phyloP scores from a whole-genome alignment of 64 coral and sea anemone species.

The Pachyseris speciosa region DNA sequence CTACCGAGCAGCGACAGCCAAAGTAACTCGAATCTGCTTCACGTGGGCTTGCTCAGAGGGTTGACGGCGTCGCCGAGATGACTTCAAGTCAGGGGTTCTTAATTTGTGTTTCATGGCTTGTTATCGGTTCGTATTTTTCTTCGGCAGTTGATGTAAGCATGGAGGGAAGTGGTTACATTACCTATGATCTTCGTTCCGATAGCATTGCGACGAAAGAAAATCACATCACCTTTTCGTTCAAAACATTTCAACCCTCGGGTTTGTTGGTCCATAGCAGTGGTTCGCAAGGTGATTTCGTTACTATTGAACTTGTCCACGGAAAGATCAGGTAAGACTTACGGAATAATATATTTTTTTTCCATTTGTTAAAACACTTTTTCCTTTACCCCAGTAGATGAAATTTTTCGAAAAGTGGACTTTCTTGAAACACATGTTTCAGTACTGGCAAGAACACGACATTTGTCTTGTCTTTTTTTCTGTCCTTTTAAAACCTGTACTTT shows the following conservation, averaged over 20 bases:
- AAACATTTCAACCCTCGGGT: constrained; percentile 82
- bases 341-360: too few species aligned
- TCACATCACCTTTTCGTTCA: constrained; percentile 79
- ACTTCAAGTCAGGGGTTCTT: constrained; percentile 34
- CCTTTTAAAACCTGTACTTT: too few species aligned
- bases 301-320: constrained; percentile 84
- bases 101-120: neutral
- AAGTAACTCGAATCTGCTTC: neutral
- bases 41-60: neutral
- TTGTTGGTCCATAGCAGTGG: constrained; percentile 75
- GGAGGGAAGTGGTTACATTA: constrained; percentile 76
- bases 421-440: too few species aligned
- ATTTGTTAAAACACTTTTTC: too few species aligned
- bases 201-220: constrained; percentile 45
- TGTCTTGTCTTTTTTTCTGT: too few species aligned
- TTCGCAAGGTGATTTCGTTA: constrained; percentile 79
- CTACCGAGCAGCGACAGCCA: neutral
- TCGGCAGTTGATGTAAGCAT: constrained; percentile 60
- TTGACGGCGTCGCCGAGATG: constrained; percentile 17
- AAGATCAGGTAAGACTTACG: constrained; percentile 61
- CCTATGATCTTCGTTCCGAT: constrained; percentile 72
- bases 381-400: too few species aligned
- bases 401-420: too few species aligned
- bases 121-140: neutral
- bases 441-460: too few species aligned